These are phyloP conservation scores for Rutilus rutilus DNA, from an alignment of 2,113 vertebrate species.

Conservation along the genomic window DNA sequence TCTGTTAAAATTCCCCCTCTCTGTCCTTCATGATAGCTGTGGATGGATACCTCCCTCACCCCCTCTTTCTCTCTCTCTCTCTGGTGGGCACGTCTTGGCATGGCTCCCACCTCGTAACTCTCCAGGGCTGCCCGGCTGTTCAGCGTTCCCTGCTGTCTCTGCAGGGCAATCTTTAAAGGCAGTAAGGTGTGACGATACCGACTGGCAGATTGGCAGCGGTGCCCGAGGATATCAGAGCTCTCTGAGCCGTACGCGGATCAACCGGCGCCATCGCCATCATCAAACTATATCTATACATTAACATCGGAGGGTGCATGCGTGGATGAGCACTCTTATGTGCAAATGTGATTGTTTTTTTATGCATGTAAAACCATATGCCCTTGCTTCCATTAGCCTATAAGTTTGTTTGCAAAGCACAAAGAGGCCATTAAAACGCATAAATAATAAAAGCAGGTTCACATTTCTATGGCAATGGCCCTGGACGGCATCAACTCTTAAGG, in stretches of 20 bases:
- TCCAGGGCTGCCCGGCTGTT: conserved; percentile 96
- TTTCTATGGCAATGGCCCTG: not conserved
- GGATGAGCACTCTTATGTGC: conserved; percentile 32
- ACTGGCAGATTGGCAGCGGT: conserved; percentile 98
- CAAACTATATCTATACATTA: conserved; percentile 66
- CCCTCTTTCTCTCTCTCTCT: conserved; percentile 64
- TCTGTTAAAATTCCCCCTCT: conserved; percentile 43
- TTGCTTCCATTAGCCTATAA: conserved; percentile 12
- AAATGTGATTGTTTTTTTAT: conserved; percentile 39
- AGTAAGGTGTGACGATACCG: conserved; percentile 99
- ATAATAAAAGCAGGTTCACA: not conserved
- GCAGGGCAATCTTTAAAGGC: conserved; percentile 99
- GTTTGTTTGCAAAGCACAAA: conserved; percentile 35
- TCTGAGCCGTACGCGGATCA: conserved; percentile 83
- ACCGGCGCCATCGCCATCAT: conserved; percentile 60
- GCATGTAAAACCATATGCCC: conserved; percentile 33
- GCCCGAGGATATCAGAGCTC: conserved; percentile 93
- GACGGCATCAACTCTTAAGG: not conserved
- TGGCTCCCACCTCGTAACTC: conserved; percentile 95
- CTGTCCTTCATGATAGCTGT: conserved; percentile 64
- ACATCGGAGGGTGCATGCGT: not conserved
- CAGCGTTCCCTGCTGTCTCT: conserved; percentile 92
- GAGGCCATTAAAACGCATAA: conserved; percentile 4
- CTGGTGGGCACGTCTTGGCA: conserved; percentile 99
- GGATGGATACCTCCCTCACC: conserved; percentile 50